Conservation (phyloP, 1,140 invertebrate genomes). For the Psilanteris sp. region DNA sequence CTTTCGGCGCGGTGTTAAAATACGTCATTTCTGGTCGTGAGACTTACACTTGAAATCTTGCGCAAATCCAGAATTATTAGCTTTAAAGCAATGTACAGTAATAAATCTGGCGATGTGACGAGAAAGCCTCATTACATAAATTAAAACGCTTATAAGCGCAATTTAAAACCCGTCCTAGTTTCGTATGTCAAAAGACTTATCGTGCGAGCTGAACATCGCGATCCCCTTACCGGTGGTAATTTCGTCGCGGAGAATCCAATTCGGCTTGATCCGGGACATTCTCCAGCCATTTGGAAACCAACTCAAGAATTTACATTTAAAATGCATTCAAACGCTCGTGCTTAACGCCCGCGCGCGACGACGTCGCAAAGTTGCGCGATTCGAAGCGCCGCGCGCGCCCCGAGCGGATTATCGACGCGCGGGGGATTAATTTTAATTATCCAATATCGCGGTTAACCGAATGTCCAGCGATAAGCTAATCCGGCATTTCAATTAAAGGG, state of each 20-base stretch:
- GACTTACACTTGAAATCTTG: too few relatives aligned
- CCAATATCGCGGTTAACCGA: conserved; percentile 43
- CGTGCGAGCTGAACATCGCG: conserved; percentile 14
- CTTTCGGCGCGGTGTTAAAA: too few relatives aligned
- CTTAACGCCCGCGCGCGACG: conserved; percentile 8
- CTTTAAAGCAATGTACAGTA: conserved; percentile 1
- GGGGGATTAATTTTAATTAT: conserved; percentile 31
- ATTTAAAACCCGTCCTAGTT: conserved; percentile 11
- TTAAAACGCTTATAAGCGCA: conserved; percentile 12
- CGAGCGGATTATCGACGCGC: conserved; percentile 23
- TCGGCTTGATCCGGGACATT: conserved; percentile 41
- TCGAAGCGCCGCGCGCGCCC: conserved; percentile 11
- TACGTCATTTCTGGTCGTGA: too few relatives aligned
- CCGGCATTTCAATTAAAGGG: conserved; percentile 56
- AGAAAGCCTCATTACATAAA: conserved; percentile 20
- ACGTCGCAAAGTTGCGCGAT: conserved; percentile 10
- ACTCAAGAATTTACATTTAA: conserved; percentile 43
- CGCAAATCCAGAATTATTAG: too few relatives aligned
- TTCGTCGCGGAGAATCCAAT: conserved; percentile 37
- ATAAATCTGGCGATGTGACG: neutral
- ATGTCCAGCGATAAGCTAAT: conserved; percentile 50
- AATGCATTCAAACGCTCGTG: conserved; percentile 24
- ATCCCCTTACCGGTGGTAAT: conserved; percentile 25
- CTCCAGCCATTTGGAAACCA: conserved; percentile 24
- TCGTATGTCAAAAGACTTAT: conserved; percentile 27